Base-by-base conservation (phyloP, 2,113 vertebrate species). In the Peromyscus polionotus region DNA sequence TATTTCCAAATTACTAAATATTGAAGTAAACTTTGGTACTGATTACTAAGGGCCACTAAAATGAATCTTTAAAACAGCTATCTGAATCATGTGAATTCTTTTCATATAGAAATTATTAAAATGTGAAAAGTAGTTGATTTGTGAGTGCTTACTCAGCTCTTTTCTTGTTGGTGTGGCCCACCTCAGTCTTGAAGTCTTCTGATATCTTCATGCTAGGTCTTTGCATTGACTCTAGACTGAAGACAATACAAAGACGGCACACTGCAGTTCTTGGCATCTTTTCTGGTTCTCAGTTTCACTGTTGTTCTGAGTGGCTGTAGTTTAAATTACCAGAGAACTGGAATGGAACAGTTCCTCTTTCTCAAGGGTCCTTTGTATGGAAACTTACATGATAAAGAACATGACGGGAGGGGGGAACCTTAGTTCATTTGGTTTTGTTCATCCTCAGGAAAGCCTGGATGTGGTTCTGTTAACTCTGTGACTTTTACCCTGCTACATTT, bases 241-340 rank as follows among this genome's bases (percentile, higher is more conserved):
- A 45, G 77, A 65, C 72, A 45, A 8, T 3, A 51, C 48, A 88
- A 67, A 11, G 16, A 20, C 42, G 28, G 5, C 48, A n/a, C 83
- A 16, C 4, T 9, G 11, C 28, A 59, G n/a, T 26, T 77, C n/a
- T 73, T 63, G 1, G 33, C 19, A 48, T 48, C 39, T 72, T 61
- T 61, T n/a, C 24, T 95, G n/a, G 4, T 42, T 16, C 36, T 73
- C 33, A 36, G 1, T 84, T 20, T 84, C 24, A 93, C 54, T 68
- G 19, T 11, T 57, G 14, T 36, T 17, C 13, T 72, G 17, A 45
- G 1, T 76, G 2, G 3, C 81, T 33, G 2, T 36, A 75, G 31
- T 93, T 76, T 86, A 76, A 61, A 83, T 90, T 91, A 95, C 26
- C 85, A 19, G 90, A 87, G 68, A 85, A 48, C 22, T 28, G 12